Percentiles rank a stretch among this genome's conserved stretches.
Conservation (phyloP, 2,797 vertebrate genomes). For the Dicrostonyx torquatus region DNA sequence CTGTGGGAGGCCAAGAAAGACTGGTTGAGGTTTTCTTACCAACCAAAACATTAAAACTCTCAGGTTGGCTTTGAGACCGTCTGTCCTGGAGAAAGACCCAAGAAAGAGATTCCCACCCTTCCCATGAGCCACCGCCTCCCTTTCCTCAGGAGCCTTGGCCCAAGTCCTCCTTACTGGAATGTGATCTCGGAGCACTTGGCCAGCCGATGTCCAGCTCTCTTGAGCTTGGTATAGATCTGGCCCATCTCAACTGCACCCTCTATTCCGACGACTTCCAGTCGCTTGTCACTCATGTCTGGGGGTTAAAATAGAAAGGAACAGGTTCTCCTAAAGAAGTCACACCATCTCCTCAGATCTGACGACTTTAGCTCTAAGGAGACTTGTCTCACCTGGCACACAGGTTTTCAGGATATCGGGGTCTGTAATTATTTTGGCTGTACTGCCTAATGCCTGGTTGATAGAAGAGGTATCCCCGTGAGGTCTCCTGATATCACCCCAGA, state of each 20-base stretch:
- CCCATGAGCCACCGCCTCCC: neutral
- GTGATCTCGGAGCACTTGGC: conserved; percentile 94
- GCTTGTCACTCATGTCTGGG: conserved; percentile 93
- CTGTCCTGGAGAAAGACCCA: neutral
- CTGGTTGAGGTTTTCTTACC: neutral
- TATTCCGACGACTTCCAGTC: conserved; percentile 94
- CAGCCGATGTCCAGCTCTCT: conserved; percentile 92
- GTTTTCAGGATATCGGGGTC: conserved; percentile 92
- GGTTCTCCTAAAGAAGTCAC: neutral
- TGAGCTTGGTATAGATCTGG: conserved; percentile 95
- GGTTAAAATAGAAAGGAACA: neutral
- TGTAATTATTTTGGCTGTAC: conserved; percentile 87
- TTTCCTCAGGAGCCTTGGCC: neutral
- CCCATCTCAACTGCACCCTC: conserved; percentile 96
- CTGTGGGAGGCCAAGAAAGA: conserved; percentile 82
- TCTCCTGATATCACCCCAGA: conserved; percentile 95
- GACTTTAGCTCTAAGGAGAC: neutral
- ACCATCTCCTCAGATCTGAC: neutral
- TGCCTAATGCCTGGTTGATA: conserved; percentile 81
- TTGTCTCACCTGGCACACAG: conserved; percentile 90
- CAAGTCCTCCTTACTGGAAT: conserved; percentile 88
- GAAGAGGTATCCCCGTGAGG: conserved; percentile 85
- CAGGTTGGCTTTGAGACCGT: conserved; percentile 10
- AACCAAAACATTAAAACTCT: neutral
- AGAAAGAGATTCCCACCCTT: neutral